A percentile compares a stretch with the other conserved stretches of the same genome.
phyloP scores from a whole-genome alignment of 2,888 invertebrate genomes.

The Norana najaformis region DNA sequence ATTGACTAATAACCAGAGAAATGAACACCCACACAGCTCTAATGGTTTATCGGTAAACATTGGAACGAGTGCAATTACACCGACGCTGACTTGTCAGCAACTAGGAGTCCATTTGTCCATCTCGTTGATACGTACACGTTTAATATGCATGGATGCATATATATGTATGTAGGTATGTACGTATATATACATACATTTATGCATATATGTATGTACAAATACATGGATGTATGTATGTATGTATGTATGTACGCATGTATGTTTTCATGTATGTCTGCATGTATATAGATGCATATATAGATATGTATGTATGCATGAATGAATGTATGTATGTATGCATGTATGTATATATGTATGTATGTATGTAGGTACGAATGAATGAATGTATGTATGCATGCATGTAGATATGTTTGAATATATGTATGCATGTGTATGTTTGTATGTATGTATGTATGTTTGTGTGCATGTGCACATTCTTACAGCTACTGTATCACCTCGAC shows the following conservation, averaged over 20 bases:
- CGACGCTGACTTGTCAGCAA: too few species aligned
- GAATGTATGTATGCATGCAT: neutral
- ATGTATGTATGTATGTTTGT: too few species aligned
- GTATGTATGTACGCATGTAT: too few species aligned
- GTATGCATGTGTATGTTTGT: too few species aligned
- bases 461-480: too few species aligned
- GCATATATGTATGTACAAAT: conserved; percentile 13
- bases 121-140: too few species aligned
- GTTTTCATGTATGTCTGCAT: too few species aligned
- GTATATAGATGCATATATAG: neutral
- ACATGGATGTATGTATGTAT: neutral
- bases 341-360: neutral
- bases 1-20: too few species aligned
- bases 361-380: neutral
- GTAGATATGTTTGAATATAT: neutral
- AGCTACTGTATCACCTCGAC: too few species aligned
- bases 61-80: too few species aligned
- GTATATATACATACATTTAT: neutral
- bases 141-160: neutral
- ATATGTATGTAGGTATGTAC: neutral
- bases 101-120: neutral
- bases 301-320: neutral
- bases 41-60: too few species aligned
- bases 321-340: neutral
- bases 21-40: too few species aligned